A percentile compares a stretch with the other conserved stretches of the same genome.
Conservation (phyloP, 1,140 invertebrate species). For the Mya arenaria region DNA sequence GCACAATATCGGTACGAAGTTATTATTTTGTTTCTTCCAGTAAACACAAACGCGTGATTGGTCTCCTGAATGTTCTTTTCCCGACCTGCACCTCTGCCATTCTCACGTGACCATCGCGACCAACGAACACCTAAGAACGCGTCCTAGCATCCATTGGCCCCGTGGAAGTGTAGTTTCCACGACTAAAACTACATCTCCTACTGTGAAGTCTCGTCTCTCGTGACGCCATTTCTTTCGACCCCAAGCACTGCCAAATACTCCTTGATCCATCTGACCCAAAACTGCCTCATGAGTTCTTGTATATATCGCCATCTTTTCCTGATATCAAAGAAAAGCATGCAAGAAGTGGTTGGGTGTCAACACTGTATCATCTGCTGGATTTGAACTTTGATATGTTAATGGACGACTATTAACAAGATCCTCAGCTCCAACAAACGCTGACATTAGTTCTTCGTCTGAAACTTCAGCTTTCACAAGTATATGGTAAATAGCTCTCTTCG, state of each 20-base stretch:
- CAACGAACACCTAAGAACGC: not conserved
- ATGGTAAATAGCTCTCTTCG: constrained; percentile 8
- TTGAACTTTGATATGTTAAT: constrained; percentile 63
- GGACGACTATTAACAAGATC: constrained; percentile 64
- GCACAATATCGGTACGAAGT: too few relatives aligned
- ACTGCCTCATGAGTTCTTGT: constrained; percentile 45
- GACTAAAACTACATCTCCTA: constrained; percentile 47
- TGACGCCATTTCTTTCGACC: constrained; percentile 28
- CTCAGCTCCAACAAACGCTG: constrained; percentile 63
- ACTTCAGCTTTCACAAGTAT: constrained; percentile 17
- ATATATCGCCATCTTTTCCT: constrained; percentile 40
- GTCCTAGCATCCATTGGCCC: constrained; percentile 29
- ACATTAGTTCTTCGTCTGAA: constrained; percentile 33
- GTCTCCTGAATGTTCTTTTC: constrained; percentile 17
- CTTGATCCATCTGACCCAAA: constrained; percentile 46
- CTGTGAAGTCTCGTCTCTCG: not conserved
- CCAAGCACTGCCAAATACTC: constrained; percentile 40
- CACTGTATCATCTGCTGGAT: constrained; percentile 63
- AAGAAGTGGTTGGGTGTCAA: constrained; percentile 71
- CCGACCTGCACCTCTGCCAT: not conserved
- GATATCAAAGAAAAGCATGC: not conserved
- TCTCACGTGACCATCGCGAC: constrained; percentile 2
- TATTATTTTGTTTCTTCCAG: too few relatives aligned
- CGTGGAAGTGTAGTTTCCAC: not conserved
- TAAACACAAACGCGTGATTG: constrained; percentile 17